Base-by-base conservation (phyloP, 1,140 invertebrate species). In the Calycopis cecrops region DNA sequence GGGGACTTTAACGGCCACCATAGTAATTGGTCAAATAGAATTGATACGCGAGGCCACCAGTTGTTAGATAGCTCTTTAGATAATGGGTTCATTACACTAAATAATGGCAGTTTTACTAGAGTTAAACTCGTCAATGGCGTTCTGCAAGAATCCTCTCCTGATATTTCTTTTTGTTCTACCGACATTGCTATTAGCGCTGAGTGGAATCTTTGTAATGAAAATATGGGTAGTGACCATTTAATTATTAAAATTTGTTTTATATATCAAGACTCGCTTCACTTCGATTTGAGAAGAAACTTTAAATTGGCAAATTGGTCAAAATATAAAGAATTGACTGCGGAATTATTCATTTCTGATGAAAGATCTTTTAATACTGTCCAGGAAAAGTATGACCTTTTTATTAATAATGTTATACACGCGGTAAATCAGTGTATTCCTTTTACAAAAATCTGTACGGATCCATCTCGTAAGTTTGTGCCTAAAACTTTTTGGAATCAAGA, bases 61-160 rank as follows among this genome's bases (percentile, higher is more conserved):
- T 10, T 67, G 11, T 57, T 52, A 37, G 65, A 67, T 40, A 17
- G 38, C 9, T 40, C 38, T 35, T 35, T 60, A 17, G 52, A 67
- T 16, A 14, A 56, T 44, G 38, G 40, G 3, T 60, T 59, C 48
- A 12, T 67, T 7, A 14, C 55, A 28, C 9, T 66, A 16, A 63
- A 66, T 53, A 40, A 63, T 56, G 51, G 60, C 3, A 44, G 35
- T 18, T 28, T 11, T 49, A 67, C n/a, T n/a, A n/a, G n/a, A n/a
- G n/a, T n/a, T n/a, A n/a, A n/a, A n/a, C n/a, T n/a, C n/a, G n/a
- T n/a, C 62, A 53, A 47, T 37, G 60, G 52, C 8, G 50, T 9
- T 9, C 4, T 59, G 55, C 58, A 50, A 44, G 71, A 59, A 89
- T 88, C 59, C 9, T 49, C 59, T 40, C 59, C 53, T 11, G 59